Conservation (phyloP, 2,888 invertebrate species). For the Habroteleia sp. region DNA sequence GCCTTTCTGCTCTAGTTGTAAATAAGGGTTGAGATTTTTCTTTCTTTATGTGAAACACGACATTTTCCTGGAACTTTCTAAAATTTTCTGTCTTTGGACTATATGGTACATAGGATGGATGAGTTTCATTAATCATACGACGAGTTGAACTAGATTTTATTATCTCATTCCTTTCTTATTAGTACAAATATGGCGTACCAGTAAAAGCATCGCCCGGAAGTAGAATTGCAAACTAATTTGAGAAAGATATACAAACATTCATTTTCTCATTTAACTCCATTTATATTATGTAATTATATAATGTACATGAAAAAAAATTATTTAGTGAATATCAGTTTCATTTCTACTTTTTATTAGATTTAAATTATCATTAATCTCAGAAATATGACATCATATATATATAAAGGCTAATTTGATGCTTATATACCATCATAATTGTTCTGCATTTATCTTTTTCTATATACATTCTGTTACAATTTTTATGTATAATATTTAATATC, state of each 20-base stretch:
- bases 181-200: constrained; percentile 34
- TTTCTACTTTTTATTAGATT: too few relatives aligned
- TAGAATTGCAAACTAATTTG: background rate
- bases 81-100: constrained; percentile 16
- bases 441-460: too few relatives aligned
- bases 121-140: constrained; percentile 39
- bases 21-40: constrained; percentile 76
- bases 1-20: constrained; percentile 76
- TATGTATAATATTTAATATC: too few relatives aligned
- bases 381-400: too few relatives aligned
- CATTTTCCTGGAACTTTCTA: constrained; percentile 47
- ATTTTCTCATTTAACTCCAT: background rate
- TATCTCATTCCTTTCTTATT: constrained; percentile 41
- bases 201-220: background rate
- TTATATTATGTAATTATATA: too few relatives aligned
- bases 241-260: too few relatives aligned
- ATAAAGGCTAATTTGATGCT: too few relatives aligned
- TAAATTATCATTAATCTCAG: too few relatives aligned
- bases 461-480: too few relatives aligned
- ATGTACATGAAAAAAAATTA: too few relatives aligned
- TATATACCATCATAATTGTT: too few relatives aligned
- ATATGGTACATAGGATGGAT: constrained; percentile 13
- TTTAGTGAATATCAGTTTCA: too few relatives aligned
- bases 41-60: constrained; percentile 62
- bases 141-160: constrained; percentile 37